Evolutionary conservation across 2,113 vertebrate species (phyloP).

Genomic region (Sphaerodactylus townsendi): DNA sequence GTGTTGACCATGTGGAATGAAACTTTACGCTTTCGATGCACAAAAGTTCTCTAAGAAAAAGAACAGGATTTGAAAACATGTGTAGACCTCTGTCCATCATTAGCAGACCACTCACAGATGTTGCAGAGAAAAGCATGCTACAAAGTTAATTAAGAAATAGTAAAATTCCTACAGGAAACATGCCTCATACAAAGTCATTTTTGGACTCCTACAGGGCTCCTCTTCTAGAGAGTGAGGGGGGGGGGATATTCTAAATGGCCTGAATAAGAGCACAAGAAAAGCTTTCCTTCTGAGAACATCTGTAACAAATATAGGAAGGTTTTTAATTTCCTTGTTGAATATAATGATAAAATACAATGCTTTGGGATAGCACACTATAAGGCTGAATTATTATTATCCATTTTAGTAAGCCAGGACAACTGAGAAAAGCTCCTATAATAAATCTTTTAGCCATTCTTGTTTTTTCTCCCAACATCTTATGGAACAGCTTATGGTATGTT

Average conservation of each 20-base stretch:
- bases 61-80: too few species aligned
- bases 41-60: too few species aligned
- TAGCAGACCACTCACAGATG: too few species aligned
- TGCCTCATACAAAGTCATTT: fast-evolving
- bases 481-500: not conserved
- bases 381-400: not conserved
- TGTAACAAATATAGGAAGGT: conserved; percentile 33
- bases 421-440: not conserved
- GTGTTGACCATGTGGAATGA: too few species aligned
- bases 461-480: not conserved
- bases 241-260: not conserved
- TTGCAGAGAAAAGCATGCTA: too few species aligned
- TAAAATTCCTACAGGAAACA: not conserved
- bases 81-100: too few species aligned
- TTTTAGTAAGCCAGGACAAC: conserved; percentile 10
- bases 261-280: conserved; percentile 20
- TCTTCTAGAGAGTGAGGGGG: not conserved
- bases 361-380: conserved; percentile 29
- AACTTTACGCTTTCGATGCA: too few species aligned
- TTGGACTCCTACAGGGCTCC: conserved; percentile 20
- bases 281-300: not conserved
- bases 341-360: conserved; percentile 13
- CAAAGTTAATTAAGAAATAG: not conserved
- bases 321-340: conserved; percentile 32
- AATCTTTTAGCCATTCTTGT: not conserved